Base-by-base conservation (phyloP, 2,888 invertebrate genomes). In the Amblyjoppa proteus region DNA sequence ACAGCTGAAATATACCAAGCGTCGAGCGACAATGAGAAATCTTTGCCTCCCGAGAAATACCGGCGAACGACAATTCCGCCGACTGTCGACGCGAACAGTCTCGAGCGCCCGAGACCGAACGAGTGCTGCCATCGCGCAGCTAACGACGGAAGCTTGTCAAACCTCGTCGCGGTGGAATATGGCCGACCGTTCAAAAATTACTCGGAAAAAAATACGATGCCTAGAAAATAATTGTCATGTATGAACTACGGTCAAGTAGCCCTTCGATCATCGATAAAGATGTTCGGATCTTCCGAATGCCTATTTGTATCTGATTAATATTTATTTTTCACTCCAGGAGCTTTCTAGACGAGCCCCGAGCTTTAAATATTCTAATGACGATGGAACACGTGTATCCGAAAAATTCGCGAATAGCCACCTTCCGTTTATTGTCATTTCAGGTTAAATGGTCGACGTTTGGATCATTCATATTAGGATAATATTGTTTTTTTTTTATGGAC, bases 111-210 rank as follows among this genome's bases (percentile, higher is more conserved):
- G 53, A 56, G 73, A 73, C 13, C 13, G 13, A 6, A 20, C 28
- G 16, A 45, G 78, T 58, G 58, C 45, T 45, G 78, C 70, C 70
- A 78, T 38, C 70, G 4, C n/a, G 11, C 78, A 61, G 58, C 28
- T 13, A 13, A 45, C 0, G 28, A 13, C 11, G 53, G 3, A 74
- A 85, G 74, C 66, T 70, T 56, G 64, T 53, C 56, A 41, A 68
- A 41, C 61, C 51, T 73, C 28, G 49, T 4, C 20, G 20, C 25
- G 41, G 79, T 64, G 79, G 34, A 78, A 68, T 2, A 75, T 75
- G 75, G 75, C 75, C 58, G 71, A 31, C 34, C 31, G 6, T 81
- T 85, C 64, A 61, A 81, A 85, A 68, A 68, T 58, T 70, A 34
- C 11, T 28, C 6, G 25, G 11, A 31, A 56, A 68, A 53, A 34